A percentile compares a stretch with the other conserved stretches of the same genome.
These are phyloP conservation scores for Panurus biarmicus DNA, from an alignment of 2,113 vertebrate species.

Conservation along the genomic window DNA sequence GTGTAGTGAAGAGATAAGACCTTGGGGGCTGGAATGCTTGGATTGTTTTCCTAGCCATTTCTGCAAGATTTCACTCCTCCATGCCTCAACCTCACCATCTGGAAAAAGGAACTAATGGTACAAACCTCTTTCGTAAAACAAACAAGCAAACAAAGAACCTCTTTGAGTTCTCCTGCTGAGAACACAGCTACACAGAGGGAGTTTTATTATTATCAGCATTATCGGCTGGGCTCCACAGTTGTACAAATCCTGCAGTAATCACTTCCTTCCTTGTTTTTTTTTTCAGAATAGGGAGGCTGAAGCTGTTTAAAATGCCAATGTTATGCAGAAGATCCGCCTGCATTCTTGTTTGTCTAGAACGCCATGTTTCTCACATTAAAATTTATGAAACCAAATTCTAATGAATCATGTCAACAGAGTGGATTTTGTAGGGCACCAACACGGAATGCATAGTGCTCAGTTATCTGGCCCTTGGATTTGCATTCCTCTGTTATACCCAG, in stretches of 20 bases:
- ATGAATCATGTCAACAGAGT: not conserved
- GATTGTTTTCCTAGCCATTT: not conserved
- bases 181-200: not conserved
- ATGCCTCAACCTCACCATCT: not conserved
- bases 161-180: not conserved
- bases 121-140: not conserved
- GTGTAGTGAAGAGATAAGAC: not conserved
- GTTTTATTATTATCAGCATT: not conserved
- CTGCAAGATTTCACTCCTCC: not conserved
- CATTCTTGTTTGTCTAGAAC: slow-evolving; percentile 57
- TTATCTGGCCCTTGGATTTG: not conserved
- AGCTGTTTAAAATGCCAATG: slow-evolving; percentile 12
- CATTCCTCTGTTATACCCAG: not conserved
- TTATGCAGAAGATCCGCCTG: not conserved
- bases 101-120: not conserved
- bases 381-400: slow-evolving; percentile 44
- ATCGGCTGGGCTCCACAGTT: not conserved
- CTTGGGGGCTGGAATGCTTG: not conserved
- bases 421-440: slow-evolving; percentile 10
- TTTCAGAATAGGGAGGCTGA: not conserved
- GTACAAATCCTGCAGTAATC: slow-evolving; percentile 27
- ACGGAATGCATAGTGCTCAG: not conserved
- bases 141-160: slow-evolving; percentile 11
- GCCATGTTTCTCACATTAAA: slow-evolving; percentile 47
- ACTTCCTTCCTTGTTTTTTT: slow-evolving; percentile 31